These are phyloP conservation scores for Cyaniris semiargus DNA, from an alignment of 2,888 invertebrate species.

Conservation along the genomic window DNA sequence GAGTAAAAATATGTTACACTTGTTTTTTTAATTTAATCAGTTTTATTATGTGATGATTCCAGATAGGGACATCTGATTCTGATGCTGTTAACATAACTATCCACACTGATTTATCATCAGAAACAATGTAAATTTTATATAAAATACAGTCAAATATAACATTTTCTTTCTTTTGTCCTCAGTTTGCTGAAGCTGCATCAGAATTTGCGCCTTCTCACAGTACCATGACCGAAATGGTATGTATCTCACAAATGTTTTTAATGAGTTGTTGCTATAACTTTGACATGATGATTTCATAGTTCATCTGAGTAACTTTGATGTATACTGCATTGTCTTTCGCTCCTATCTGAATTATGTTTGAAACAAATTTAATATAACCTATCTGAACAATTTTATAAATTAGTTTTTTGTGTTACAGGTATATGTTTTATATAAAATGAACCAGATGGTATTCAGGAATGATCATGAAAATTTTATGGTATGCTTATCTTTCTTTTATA, in stretches of 20 bases:
- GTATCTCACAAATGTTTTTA: neutral
- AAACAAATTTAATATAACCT: neutral
- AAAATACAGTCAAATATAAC: neutral
- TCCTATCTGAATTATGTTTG: slow-evolving; percentile 71
- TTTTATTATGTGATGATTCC: slow-evolving; percentile 57
- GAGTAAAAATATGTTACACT: neutral
- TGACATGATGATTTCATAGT: slow-evolving; percentile 56
- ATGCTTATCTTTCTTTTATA: neutral
- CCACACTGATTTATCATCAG: slow-evolving; percentile 50
- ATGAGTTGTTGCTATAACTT: neutral
- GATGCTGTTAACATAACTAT: slow-evolving; percentile 67
- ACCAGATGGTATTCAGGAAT: neutral
- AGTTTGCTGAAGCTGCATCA: neutral
- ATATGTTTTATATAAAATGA: neutral
- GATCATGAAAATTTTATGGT: neutral
- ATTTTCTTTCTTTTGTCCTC: slow-evolving; percentile 32
- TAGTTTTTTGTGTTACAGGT: neutral
- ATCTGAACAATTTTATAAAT: neutral
- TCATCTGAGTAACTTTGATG: slow-evolving; percentile 54
- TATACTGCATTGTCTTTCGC: slow-evolving; percentile 51
- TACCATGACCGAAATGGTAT: neutral
- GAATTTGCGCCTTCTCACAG: neutral
- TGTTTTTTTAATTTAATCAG: neutral
- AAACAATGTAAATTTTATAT: slow-evolving; percentile 1
- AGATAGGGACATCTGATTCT: slow-evolving; percentile 74